Conservation (phyloP, 2,113 vertebrate genomes). For the Peucedramus taeniatus region DNA sequence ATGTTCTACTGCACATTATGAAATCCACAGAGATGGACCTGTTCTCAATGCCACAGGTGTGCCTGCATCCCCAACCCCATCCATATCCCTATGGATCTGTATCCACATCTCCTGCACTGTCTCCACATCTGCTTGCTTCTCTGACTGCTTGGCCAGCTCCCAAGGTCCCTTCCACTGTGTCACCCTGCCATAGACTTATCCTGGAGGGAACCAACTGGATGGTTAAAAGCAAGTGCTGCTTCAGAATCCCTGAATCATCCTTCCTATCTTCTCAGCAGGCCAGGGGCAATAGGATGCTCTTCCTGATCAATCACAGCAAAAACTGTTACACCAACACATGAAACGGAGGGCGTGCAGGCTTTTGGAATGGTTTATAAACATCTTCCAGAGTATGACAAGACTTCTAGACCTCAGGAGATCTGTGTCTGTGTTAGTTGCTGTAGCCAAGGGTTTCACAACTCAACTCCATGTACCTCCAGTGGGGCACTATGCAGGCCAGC, state of each 20-base stretch:
- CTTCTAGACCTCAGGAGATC: neutral
- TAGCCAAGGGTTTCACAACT: neutral
- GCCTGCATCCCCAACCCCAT: neutral
- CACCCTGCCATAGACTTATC: neutral
- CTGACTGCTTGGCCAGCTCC: accelerated
- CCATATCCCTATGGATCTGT: neutral
- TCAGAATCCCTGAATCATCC: neutral
- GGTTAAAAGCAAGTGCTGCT: neutral
- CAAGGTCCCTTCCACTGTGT: neutral
- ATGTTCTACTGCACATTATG: neutral
- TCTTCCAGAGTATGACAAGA: neutral
- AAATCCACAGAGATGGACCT: neutral
- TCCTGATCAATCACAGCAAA: neutral
- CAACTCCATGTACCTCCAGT: accelerated
- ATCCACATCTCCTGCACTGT: neutral
- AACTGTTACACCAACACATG: neutral
- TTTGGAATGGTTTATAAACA: neutral
- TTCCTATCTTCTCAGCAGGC: neutral
- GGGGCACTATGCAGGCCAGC: neutral
- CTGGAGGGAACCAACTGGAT: neutral
- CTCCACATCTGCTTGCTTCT: neutral
- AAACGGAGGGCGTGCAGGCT: neutral
- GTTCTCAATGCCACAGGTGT: accelerated
- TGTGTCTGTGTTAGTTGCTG: neutral
- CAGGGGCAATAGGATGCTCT: neutral